These are phyloP conservation scores for Coilia nasus DNA, from an alignment of 2,797 vertebrate genomes.

Conservation along the genomic window DNA sequence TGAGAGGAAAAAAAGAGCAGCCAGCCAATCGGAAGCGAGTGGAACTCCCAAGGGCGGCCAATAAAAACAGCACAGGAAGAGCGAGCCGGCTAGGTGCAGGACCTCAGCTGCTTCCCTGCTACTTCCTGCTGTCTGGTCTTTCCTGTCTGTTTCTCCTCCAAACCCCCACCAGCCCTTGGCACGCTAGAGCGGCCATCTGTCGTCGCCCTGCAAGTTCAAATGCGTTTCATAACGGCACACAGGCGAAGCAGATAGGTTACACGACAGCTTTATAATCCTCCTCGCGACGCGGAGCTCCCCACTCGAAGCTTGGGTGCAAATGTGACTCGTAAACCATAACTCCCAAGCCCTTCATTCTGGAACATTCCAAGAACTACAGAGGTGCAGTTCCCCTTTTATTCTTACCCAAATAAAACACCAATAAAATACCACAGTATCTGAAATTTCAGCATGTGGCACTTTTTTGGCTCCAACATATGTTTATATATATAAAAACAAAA, in stretches of 20 bases:
- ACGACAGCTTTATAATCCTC: background rate
- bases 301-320: background rate
- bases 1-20: background rate
- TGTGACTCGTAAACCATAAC: background rate
- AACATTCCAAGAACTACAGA: background rate
- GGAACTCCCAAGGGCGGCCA: slow-evolving; percentile 58
- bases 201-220: background rate
- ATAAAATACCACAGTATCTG: too few species aligned
- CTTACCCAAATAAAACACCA: too few species aligned
- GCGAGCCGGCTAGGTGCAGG: background rate
- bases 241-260: background rate
- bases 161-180: slow-evolving; percentile 47
- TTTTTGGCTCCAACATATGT: too few species aligned
- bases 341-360: background rate
- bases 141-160: slow-evolving; percentile 44
- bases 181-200: slow-evolving; percentile 14
- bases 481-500: too few species aligned
- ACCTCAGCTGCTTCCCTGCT: slow-evolving; percentile 14
- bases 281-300: background rate
- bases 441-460: too few species aligned
- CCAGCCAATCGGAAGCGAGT: slow-evolving; percentile 58
- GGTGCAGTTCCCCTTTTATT: too few species aligned
- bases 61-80: slow-evolving; percentile 51
- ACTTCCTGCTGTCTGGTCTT: slow-evolving; percentile 51
- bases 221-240: slow-evolving; percentile 6